Base-by-base conservation (phyloP, 2,888 invertebrate species). In the Fabriciana adippe region DNA sequence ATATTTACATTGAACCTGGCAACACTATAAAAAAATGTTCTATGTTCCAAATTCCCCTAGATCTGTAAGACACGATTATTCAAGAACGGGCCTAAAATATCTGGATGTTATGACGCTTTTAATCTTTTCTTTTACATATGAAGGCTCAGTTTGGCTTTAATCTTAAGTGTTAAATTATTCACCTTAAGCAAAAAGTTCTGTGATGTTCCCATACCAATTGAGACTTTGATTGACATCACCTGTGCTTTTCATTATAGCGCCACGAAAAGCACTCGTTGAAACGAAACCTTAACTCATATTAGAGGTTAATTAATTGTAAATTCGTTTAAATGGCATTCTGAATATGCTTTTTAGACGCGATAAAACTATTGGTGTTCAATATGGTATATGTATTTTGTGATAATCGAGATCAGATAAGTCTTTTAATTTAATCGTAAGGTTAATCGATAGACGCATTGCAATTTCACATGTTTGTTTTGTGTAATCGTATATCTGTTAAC, bases 401-500 rank as follows among this genome's bases (percentile, higher is more conserved):
- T 74, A 75, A 71, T 67, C 71, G 61, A 72, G 71, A 76, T 75
- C 82, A 83, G 75, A 82, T 82, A 84, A 82, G 86, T 86, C 83
- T 82, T 83, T 82, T 76, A 76, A 74, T 70, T 76, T 74, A 74
- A 75, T 71, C 77, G 74, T 84, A 83, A 82, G 81, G 78, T 83
- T 81, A 79, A 80, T 79, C 80, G 73, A 78, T 79, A 81, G 80
- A 81, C 77, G 83, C 84, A 83, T 87, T 81, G 83, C 83, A 86
- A 85, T 82, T 85, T 89, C 84, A 88, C 83, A 41, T 35, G 81
- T 88, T 81, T 85, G 83, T 86, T 79, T 82, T 80, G 80, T 86
- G 83, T 89, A 87, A 85, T 86, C 83, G 80, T 87, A 84, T 83
- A 85, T 85, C 83, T 87, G 85, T 88, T 87, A 85, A 82, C 82